Base-by-base conservation (phyloP, 2,888 invertebrate genomes). In the Luffia ferchaultella region DNA sequence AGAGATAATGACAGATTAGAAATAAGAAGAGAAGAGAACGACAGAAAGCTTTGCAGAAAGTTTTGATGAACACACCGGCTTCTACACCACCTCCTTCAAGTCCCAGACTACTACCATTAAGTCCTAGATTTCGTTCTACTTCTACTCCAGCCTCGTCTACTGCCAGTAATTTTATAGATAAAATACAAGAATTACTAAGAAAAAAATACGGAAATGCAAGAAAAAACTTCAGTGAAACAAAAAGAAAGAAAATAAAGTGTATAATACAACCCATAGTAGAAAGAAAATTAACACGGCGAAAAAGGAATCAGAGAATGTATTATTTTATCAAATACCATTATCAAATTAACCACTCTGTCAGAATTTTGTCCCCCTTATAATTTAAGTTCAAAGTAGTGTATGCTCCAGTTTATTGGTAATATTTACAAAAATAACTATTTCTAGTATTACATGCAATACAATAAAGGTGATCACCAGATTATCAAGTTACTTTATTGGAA, bases 21-120 rank as follows among this genome's bases (percentile, higher is more conserved):
- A n/a, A n/a, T n/a, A n/a, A n/a, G n/a, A n/a, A n/a, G n/a, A n/a
- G n/a, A n/a, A 45, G 49, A 45, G 44, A 47, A 46, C 20, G 15
- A 16, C 19, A 42, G 42, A 42, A 16, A 45, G 46, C 20, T 12
- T 20, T 50, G 47, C 42, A 47, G 43, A 50, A 50, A 19, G 42
- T 47, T 50, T 43, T 47, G 20, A 43, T 47, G 30, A 50, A 50
- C 41, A 46, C 46, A 42, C 47, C 50, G 47, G 50, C 47, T 50
- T 50, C 50, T 43, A 47, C 46, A 50, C 46, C 50, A 2, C 20
- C 43, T 50, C 45, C 50, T 47, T 50, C 50, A 47, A 50, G 50
- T 43, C 50, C 50, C 42, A 50, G 46, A 42, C 20, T 20, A 42
- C 44, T 50, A 41, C 20, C 20, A 43, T 44, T 44, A 5, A 46